phyloP scores from a whole-genome alignment of 2,797 vertebrate genomes.

The Atherinosoma microstoma region DNA sequence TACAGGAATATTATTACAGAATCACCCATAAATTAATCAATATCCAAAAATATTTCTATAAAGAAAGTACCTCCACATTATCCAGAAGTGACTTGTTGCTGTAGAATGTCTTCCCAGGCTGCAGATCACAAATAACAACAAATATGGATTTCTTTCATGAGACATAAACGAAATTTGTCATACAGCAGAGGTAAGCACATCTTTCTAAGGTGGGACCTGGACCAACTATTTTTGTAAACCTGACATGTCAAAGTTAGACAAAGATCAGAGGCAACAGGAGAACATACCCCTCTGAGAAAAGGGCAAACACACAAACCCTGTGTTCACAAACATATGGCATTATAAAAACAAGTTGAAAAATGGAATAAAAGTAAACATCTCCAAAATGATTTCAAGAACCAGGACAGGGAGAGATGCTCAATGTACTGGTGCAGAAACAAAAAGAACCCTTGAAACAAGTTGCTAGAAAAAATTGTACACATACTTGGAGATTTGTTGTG shows the following conservation, averaged over 20 bases:
- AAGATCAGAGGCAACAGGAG: background rate
- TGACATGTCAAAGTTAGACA: background rate
- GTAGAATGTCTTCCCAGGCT: conserved; percentile 73
- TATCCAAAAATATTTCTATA: background rate
- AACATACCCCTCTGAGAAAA: background rate
- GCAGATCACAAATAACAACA: conserved; percentile 26
- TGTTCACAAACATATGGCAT: background rate
- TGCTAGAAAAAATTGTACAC: background rate
- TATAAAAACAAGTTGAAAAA: background rate
- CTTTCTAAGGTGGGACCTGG: background rate
- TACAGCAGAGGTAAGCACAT: background rate
- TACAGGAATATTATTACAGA: background rate
- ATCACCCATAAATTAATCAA: background rate
- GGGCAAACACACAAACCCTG: background rate
- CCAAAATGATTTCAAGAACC: background rate
- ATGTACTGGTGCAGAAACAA: background rate
- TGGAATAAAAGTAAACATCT: background rate
- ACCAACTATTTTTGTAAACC: background rate
- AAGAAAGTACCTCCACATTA: conserved; percentile 76
- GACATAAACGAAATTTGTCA: background rate
- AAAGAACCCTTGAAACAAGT: background rate
- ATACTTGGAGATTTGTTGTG: conserved; percentile 65
- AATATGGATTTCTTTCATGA: background rate
- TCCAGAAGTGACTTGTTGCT: conserved; percentile 74
- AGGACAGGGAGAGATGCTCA: background rate